Base-by-base conservation (phyloP, 2,797 vertebrate species). In the Cheirogaleus major region DNA sequence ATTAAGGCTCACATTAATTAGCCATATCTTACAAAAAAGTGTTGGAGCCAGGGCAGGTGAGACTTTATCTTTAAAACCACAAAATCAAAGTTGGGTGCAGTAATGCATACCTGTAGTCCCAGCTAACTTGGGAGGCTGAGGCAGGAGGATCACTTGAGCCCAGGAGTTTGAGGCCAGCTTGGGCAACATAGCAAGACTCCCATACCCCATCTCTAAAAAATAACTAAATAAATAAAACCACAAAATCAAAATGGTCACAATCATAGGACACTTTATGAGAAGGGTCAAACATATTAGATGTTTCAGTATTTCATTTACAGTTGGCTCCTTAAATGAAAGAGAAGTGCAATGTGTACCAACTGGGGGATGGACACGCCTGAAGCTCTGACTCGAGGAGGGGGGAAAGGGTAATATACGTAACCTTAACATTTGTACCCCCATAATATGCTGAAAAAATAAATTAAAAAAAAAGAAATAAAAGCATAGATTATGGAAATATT, bases 201-300 rank as follows among this genome's bases (percentile, higher is more conserved):
- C 35, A 22, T 18, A 5, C 35, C 11, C 20, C n/a, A 55, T 79
- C 35, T 57, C 78, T 57, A 80, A 80, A 41, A 43, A 38, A 23
- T 43, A 72, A 72, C 63, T 65, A 55, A 79, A 35, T 79, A 55
- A 17, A 79, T 79, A 94, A 93, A 92, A 84, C 17, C 38, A 87
- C 57, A 88, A 91, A 88, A 82, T 89, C 79, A 89, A 78, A 86
- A 85, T 75, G 30, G 22, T 82, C 41, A 63, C 38, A 85, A 57
- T 22, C 69, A 43, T 4, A 70, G 35, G 38, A 79, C 17, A 38
- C 70, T 22, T 17, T 15, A 67, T 20, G 15, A 79, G 27, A 50
- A 45, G 15, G 20, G 41, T 22, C 43, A 67, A 75, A 61, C 35
- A 38, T 45, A 82, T 90, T 12, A 67, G 32, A 48, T 81, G 27